Conservation (phyloP, 2,113 vertebrate genomes). For the Benitochromis conjunctus region DNA sequence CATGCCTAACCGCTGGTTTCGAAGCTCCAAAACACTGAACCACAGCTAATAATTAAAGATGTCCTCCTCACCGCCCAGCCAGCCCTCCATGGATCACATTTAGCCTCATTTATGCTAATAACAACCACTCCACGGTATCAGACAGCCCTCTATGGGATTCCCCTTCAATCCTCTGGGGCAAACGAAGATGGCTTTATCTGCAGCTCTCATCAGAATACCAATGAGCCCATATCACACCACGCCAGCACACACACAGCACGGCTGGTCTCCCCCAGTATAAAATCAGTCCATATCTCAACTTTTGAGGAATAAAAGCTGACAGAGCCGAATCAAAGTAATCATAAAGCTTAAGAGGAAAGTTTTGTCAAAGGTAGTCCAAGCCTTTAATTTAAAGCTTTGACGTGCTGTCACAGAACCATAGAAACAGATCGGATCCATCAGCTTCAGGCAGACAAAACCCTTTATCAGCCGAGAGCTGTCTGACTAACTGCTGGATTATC, state of each 20-base stretch:
- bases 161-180: conserved; percentile 15
- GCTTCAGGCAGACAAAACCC: conserved; percentile 15
- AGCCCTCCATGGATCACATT: not conserved
- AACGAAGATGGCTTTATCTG: conserved; percentile 32
- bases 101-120: conserved; percentile 53
- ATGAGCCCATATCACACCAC: conserved; percentile 33
- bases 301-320: conserved; percentile 23
- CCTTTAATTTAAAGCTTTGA: conserved; percentile 27
- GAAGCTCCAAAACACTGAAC: not conserved
- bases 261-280: not conserved
- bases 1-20: not conserved
- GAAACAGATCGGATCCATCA: conserved; percentile 34
- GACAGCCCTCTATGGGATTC: conserved; percentile 34
- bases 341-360: not conserved
- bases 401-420: not conserved
- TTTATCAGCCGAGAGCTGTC: conserved; percentile 34
- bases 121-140: not conserved
- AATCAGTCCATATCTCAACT: conserved; percentile 14
- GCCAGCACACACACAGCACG: not conserved
- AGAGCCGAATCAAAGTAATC: conserved; percentile 16
- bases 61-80: not conserved
- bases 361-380: conserved; percentile 2
- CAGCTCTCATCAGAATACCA: conserved; percentile 48
- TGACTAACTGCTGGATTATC: conserved; percentile 44
- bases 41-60: conserved; percentile 21